phyloP scores from a whole-genome alignment of 2,113 vertebrate genomes.

The Microtus ochrogaster region DNA sequence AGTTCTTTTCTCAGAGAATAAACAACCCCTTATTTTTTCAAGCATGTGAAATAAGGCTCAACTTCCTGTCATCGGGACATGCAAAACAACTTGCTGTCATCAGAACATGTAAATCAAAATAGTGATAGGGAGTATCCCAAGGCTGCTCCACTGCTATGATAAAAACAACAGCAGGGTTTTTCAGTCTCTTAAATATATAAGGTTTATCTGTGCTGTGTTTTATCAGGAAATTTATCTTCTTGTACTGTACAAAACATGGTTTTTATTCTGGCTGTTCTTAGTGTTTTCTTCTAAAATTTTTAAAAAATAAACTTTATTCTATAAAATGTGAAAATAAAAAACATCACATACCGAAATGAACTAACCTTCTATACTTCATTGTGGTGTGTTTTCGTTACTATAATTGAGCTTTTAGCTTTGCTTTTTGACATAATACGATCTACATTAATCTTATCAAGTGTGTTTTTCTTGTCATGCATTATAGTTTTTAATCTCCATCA shows the following conservation, averaged over 20 bases:
- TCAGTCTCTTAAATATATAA: background rate
- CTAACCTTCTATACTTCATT: background rate
- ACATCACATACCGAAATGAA: background rate
- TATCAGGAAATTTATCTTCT: background rate
- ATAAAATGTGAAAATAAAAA: background rate
- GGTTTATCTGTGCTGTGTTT: background rate
- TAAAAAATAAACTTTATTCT: background rate
- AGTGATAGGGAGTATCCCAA: background rate
- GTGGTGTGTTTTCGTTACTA: background rate
- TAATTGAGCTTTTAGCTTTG: background rate
- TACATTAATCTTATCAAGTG: background rate
- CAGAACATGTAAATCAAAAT: background rate
- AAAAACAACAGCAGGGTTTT: background rate
- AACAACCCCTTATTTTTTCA: background rate
- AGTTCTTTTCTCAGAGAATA: background rate
- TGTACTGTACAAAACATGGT: background rate
- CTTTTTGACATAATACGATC: background rate
- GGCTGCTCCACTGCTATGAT: background rate
- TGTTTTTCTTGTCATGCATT: background rate
- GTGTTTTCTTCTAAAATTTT: background rate
- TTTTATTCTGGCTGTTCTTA: background rate
- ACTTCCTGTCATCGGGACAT: no score
- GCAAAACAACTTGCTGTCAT: no score
- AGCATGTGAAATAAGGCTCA: background rate
- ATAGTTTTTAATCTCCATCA: conserved; percentile 1